Percentiles rank a stretch among this genome's conserved stretches.
These are phyloP conservation scores for Notothenia rossii DNA, from an alignment of 2,113 vertebrate species.

Conservation along the genomic window DNA sequence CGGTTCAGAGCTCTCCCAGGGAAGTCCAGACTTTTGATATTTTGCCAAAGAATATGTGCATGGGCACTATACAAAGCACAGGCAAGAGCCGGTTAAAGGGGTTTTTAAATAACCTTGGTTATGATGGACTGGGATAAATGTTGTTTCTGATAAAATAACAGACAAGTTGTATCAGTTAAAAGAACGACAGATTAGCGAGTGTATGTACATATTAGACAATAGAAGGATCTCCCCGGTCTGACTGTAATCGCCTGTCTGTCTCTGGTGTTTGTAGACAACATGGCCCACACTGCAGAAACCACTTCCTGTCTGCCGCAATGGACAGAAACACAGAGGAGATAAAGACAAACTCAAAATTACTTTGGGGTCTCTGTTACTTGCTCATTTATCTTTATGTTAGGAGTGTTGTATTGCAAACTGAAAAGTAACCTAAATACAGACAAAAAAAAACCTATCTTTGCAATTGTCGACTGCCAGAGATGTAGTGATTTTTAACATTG, in stretches of 20 bases:
- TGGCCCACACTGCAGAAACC: constrained; percentile 51
- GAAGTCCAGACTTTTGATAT: constrained; percentile 44
- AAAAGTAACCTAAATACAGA: constrained; percentile 35
- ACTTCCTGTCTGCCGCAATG: constrained; percentile 55
- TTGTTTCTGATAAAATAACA: constrained; percentile 33
- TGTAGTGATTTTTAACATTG: constrained; percentile 52
- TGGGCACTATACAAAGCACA: constrained; percentile 10
- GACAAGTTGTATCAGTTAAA: constrained; percentile 35
- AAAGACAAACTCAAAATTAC: constrained; percentile 48
- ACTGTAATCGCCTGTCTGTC: constrained; percentile 54
- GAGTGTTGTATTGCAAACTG: constrained; percentile 2
- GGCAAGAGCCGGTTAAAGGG: constrained; percentile 15
- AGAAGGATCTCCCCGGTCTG: constrained; percentile 39
- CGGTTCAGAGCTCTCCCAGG: constrained; percentile 28
- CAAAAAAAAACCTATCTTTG: constrained; percentile 35
- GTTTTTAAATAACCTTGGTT: not conserved
- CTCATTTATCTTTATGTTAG: constrained; percentile 15
- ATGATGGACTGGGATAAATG: constrained; percentile 7
- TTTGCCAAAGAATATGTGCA: constrained; percentile 27
- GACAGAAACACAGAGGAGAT: constrained; percentile 71
- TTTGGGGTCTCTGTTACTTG: constrained; percentile 19
- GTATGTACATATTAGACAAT: constrained; percentile 36
- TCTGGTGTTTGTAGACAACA: constrained; percentile 47
- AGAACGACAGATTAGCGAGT: constrained; percentile 7
- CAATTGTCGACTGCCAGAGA: constrained; percentile 19